Evolutionary conservation across 2,888 invertebrate genomes (phyloP).

Genomic region (Limnephilus auricula): DNA sequence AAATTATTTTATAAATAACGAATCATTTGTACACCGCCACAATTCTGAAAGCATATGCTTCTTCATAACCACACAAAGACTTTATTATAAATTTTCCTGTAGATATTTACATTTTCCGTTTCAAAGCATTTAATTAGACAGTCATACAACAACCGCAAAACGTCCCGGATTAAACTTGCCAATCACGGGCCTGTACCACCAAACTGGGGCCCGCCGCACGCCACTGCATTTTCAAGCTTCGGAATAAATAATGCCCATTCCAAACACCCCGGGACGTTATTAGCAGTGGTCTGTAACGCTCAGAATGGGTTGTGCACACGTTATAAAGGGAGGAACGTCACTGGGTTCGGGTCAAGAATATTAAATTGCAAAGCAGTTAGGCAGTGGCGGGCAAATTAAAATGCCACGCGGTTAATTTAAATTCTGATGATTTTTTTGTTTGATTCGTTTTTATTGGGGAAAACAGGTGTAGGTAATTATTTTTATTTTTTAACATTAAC

Average conservation of each 20-base stretch:
- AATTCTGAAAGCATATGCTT: not conserved
- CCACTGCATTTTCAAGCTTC: not conserved
- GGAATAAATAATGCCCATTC: not conserved
- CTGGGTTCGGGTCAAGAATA: not conserved
- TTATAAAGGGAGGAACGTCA: not conserved
- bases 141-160: not conserved
- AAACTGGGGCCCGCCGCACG: not conserved
- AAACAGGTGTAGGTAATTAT: not conserved
- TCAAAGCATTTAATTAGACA: not conserved
- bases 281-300: not conserved
- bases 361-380: conserved; percentile 2
- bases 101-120: not conserved
- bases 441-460: not conserved
- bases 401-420: not conserved
- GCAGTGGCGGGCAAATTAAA: not conserved
- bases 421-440: not conserved
- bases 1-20: not conserved
- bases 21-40: not conserved
- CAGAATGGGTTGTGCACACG: not conserved
- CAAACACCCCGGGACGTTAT: not conserved
- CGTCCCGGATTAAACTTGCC: not conserved
- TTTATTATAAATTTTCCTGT: not conserved
- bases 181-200: not conserved
- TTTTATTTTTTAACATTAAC: no score
- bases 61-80: not conserved